Conservation (phyloP, 2,888 invertebrate genomes). For the Gonocerus acuteangulatus region DNA sequence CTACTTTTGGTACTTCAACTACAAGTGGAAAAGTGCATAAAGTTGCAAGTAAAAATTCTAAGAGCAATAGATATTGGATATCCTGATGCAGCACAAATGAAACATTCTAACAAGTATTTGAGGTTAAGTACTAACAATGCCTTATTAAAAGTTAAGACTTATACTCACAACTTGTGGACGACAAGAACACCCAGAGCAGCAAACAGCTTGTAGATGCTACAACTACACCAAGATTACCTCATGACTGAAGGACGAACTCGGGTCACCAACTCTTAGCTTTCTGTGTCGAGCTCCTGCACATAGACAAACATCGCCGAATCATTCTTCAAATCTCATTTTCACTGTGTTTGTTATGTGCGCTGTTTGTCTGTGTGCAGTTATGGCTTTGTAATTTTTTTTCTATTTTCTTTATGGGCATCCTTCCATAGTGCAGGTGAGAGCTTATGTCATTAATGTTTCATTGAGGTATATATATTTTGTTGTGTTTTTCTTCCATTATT, state of each 20-base stretch:
- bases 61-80: no score
- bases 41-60: no score
- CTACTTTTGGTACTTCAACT: no score
- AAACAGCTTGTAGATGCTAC: not conserved
- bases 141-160: no score
- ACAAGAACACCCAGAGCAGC: no score
- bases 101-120: no score
- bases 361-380: constrained; percentile 37
- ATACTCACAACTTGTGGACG: no score
- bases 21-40: no score
- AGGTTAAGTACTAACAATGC: no score
- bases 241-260: constrained; percentile 29
- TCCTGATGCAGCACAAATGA: no score
- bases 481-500: not conserved
- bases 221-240: constrained; percentile 10
- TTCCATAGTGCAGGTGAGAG: not conserved
- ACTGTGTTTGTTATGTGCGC: constrained; percentile 33
- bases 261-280: constrained; percentile 44
- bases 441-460: no score
- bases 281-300: constrained; percentile 44
- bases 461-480: no score
- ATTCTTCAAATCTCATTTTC: constrained; percentile 26
- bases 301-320: constrained; percentile 44
- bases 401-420: not conserved
- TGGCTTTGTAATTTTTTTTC: constrained; percentile 16